Conservation (phyloP, 2,888 invertebrate species). For the Caenorhabditis panamensis region DNA sequence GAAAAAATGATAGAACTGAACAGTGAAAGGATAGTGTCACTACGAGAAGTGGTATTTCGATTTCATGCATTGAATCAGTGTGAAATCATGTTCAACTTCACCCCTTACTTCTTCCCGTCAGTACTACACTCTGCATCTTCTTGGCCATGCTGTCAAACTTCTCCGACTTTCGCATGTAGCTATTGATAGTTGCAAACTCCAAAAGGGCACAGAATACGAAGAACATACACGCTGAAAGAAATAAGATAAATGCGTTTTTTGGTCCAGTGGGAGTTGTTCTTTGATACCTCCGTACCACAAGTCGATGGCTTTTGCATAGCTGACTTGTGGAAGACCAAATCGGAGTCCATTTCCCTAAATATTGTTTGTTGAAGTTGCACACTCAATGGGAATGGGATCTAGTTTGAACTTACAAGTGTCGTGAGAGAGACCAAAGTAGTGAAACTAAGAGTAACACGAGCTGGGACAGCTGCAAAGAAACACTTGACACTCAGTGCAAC, state of each 20-base stretch:
- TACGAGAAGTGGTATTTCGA: constrained; percentile 15
- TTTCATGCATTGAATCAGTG: constrained; percentile 8
- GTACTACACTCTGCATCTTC: constrained; percentile 57
- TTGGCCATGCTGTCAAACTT: constrained; percentile 71
- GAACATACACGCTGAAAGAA: constrained; percentile 78
- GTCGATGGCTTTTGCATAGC: constrained; percentile 79
- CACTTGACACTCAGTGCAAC: neutral
- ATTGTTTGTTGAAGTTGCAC: neutral
- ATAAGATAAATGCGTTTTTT: constrained; percentile 17
- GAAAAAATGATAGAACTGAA: constrained; percentile 14
- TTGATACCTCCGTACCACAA: constrained; percentile 79
- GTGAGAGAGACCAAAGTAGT: constrained; percentile 79
- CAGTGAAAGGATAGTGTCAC: constrained; percentile 1
- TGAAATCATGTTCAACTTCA: neutral
- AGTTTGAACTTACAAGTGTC: constrained; percentile 71
- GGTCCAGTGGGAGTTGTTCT: constrained; percentile 35
- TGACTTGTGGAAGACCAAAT: constrained; percentile 78
- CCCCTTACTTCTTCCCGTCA: constrained; percentile 60
- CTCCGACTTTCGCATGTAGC: constrained; percentile 77
- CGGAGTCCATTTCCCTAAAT: constrained; percentile 77
- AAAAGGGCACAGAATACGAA: constrained; percentile 79
- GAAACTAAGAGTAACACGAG: constrained; percentile 79
- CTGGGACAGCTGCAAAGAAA: constrained; percentile 76
- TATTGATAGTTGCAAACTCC: constrained; percentile 79
- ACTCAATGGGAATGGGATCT: neutral